These are phyloP conservation scores for Epistrophella euchroma DNA, from an alignment of 2,888 invertebrate genomes.

Conservation along the genomic window DNA sequence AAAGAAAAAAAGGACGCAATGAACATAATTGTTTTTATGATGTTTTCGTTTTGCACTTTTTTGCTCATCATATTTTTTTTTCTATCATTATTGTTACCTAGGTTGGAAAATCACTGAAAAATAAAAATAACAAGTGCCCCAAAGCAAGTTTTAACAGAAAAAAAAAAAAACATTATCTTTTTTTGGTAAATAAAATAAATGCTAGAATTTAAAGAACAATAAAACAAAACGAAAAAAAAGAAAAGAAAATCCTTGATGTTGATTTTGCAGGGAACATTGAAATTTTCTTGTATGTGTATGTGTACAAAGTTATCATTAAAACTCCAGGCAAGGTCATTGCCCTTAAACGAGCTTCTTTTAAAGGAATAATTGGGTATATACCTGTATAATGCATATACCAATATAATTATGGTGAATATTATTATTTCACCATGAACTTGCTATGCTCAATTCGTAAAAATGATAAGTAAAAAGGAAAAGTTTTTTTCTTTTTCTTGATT, in stretches of 20 bases:
- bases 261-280: constrained; percentile 24
- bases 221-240: background rate
- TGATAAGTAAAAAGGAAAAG: too few relatives aligned
- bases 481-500: too few relatives aligned
- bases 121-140: background rate
- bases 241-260: constrained; percentile 33
- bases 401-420: too few relatives aligned
- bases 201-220: background rate
- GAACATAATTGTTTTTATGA: constrained; percentile 49
- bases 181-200: background rate
- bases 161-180: background rate
- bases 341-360: too few relatives aligned
- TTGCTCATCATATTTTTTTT: constrained; percentile 1
- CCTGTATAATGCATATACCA: too few relatives aligned
- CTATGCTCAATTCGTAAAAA: too few relatives aligned
- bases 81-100: background rate
- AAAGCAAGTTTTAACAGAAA: constrained; percentile 1
- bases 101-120: constrained; percentile 7
- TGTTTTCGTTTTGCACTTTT: constrained; percentile 40
- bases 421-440: too few relatives aligned
- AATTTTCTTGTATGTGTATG: background rate
- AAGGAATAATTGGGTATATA: too few relatives aligned
- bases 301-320: background rate
- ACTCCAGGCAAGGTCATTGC: too few relatives aligned
- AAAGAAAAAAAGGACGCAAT: background rate